A percentile compares a stretch with the other conserved stretches of the same genome.
Evolutionary conservation across 2,113 vertebrate genomes (phyloP).

Genomic region (Rhipidura dahli): DNA sequence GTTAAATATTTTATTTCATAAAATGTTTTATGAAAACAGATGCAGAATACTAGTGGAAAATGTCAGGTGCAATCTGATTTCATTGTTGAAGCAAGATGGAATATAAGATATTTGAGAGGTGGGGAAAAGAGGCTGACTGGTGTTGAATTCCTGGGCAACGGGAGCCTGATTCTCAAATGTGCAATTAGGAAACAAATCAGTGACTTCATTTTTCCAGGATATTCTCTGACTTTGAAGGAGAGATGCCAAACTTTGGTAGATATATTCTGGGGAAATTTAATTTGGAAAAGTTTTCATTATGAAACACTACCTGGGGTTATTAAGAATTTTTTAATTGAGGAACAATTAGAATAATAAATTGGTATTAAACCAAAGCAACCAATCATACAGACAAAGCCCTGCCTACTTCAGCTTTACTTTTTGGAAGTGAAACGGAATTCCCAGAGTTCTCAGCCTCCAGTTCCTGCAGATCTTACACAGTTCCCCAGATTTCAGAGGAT

Average conservation of each 20-base stretch:
- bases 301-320: neutral
- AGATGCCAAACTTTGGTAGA: neutral
- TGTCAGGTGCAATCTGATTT: neutral
- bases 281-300: neutral
- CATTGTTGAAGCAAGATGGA: neutral
- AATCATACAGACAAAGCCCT: neutral
- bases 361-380: neutral
- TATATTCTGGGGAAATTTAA: neutral
- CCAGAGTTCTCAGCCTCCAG: neutral
- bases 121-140: neutral
- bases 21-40: constrained; percentile 25
- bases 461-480: neutral
- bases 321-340: neutral
- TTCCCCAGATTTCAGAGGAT: neutral
- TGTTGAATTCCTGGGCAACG: neutral
- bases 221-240: neutral
- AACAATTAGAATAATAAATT: neutral
- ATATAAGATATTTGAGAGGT: neutral
- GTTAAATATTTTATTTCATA: neutral
- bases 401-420: neutral
- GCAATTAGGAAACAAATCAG: neutral
- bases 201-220: neutral
- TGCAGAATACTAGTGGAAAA: neutral
- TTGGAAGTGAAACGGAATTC: neutral
- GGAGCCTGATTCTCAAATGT: neutral